Evolutionary conservation across 2,797 vertebrate genomes (phyloP).

Genomic region (Cephalopachus bancanus): DNA sequence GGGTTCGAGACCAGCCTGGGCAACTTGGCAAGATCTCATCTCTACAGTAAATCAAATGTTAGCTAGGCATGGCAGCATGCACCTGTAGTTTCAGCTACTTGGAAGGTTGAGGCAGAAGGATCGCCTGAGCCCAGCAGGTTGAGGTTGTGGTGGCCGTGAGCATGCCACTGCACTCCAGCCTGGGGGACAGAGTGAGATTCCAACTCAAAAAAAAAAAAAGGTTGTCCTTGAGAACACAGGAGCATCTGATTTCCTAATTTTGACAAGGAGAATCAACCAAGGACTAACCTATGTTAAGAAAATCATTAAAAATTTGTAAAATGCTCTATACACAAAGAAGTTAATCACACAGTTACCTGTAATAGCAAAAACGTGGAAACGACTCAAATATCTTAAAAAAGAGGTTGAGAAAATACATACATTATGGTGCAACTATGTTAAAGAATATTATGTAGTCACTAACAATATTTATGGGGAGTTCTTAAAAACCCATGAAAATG

Average conservation of each 20-base stretch:
- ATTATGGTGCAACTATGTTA: background rate
- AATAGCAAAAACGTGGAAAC: conserved; percentile 14
- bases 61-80: too few species aligned
- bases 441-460: background rate
- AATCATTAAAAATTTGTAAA: conserved; percentile 9
- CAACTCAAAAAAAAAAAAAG: background rate
- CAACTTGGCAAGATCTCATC: too few species aligned
- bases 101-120: too few species aligned
- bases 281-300: conserved; percentile 2
- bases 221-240: background rate
- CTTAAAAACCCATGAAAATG: background rate
- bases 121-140: too few species aligned
- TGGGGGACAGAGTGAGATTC: too few species aligned
- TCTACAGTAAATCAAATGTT: too few species aligned
- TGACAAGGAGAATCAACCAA: background rate
- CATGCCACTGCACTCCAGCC: too few species aligned
- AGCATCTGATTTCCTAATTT: background rate
- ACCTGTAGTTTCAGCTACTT: too few species aligned
- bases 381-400: background rate
- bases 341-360: background rate
- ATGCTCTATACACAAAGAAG: background rate
- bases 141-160: too few species aligned
- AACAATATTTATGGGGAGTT: background rate
- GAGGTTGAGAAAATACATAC: background rate
- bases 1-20: too few species aligned